Evolutionary conservation across 2,797 vertebrate species (phyloP).

Genomic region (Aselliscus stoliczkanus): DNA sequence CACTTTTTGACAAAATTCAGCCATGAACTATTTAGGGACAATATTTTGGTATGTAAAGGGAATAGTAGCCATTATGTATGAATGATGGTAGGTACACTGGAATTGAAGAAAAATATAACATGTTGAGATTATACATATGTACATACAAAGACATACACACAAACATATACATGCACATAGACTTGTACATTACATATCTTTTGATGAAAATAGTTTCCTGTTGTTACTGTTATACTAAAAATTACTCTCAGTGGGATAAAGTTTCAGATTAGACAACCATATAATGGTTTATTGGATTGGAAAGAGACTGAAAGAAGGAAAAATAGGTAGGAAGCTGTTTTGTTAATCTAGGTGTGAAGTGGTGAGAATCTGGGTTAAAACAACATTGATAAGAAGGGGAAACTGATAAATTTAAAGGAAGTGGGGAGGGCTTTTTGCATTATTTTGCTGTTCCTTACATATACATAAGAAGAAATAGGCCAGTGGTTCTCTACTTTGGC

Average conservation of each 20-base stretch:
- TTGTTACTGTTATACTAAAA: conserved; percentile 20
- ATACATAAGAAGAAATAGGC: not conserved
- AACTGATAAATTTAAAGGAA: conserved; percentile 35
- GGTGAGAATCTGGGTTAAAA: conserved; percentile 19
- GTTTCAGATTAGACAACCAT: conserved; percentile 35
- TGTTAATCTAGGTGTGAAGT: conserved; percentile 25
- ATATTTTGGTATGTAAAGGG: conserved; percentile 26
- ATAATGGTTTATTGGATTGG: conserved; percentile 36
- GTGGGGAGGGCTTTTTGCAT: not conserved
- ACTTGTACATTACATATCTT: not conserved
- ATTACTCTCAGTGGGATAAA: conserved; percentile 1
- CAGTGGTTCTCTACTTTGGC: not conserved
- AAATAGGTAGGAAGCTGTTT: conserved; percentile 36
- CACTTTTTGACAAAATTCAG: conserved; percentile 39
- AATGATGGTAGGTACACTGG: not conserved
- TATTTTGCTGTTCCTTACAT: not conserved
- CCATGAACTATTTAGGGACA: not conserved
- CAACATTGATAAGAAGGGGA: not conserved
- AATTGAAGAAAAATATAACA: not conserved
- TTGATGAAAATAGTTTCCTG: conserved; percentile 1
- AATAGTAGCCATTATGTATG: conserved; percentile 12
- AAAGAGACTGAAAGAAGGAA: conserved; percentile 29
- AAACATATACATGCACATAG: not conserved
- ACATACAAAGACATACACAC: not conserved
- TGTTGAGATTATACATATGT: not conserved